These are phyloP conservation scores for Aplidium turbinatum DNA, from an alignment of 23 tunicate species.

Conservation along the genomic window DNA sequence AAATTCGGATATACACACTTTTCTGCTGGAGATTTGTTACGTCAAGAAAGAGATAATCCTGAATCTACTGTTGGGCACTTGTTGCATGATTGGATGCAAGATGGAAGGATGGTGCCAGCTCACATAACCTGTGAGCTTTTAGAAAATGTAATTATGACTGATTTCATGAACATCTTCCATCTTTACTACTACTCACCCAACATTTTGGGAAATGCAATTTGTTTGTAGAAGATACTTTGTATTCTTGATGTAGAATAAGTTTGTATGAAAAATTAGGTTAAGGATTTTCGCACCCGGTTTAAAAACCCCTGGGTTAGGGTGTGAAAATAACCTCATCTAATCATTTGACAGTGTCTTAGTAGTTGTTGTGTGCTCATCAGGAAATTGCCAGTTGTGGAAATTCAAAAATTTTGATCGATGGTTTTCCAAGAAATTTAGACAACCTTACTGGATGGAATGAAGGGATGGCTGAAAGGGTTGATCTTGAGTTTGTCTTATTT, in stretches of 20 bases:
- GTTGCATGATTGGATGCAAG: constrained; percentile 66
- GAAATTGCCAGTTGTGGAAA: constrained; percentile 36
- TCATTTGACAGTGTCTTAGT: too few species aligned
- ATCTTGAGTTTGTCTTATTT: constrained; percentile 80
- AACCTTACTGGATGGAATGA: constrained; percentile 89
- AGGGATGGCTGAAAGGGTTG: constrained; percentile 80
- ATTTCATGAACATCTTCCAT: too few species aligned
- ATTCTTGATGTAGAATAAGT: too few species aligned
- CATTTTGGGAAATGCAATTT: too few species aligned
- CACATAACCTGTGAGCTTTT: constrained; percentile 83
- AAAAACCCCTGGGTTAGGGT: too few species aligned
- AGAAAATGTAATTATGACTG: constrained; percentile 71
- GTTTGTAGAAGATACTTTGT: too few species aligned
- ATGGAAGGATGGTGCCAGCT: constrained; percentile 90
- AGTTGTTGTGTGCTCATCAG: too few species aligned
- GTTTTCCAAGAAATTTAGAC: constrained; percentile 92
- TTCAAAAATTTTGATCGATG: constrained; percentile 78
- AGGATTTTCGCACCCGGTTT: too few species aligned
- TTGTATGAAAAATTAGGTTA: too few species aligned
- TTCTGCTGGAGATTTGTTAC: constrained; percentile 89
- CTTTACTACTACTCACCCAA: too few species aligned
- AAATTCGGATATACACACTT: constrained; percentile 75
- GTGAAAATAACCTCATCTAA: too few species aligned
- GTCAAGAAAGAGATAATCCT: constrained; percentile 65
- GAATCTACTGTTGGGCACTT: constrained; percentile 74